These are phyloP conservation scores for Laodelphax striatellus DNA, from an alignment of 1,140 invertebrate species.

Conservation along the genomic window DNA sequence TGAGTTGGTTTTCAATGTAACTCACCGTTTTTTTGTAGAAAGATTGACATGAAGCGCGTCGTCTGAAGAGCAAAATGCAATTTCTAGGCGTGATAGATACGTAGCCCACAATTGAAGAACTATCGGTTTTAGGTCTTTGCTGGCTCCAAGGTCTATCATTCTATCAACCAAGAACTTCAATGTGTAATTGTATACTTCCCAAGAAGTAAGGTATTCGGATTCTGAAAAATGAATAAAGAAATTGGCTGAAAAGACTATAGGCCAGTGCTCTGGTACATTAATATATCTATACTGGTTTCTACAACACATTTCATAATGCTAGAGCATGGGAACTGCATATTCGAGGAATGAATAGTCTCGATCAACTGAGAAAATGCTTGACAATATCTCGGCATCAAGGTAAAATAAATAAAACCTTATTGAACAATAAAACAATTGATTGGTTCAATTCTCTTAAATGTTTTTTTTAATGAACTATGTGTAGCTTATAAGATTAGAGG, in stretches of 20 bases:
- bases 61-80: conserved; percentile 36
- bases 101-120: conserved; percentile 48
- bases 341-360: too few relatives aligned
- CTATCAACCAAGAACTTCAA: conserved; percentile 46
- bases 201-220: conserved; percentile 38
- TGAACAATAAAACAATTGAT: too few relatives aligned
- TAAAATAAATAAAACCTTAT: too few relatives aligned
- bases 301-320: conserved; percentile 12
- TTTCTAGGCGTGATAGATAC: conserved; percentile 45
- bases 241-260: too few relatives aligned
- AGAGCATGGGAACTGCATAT: too few relatives aligned
- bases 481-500: too few relatives aligned
- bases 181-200: conserved; percentile 53
- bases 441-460: too few relatives aligned
- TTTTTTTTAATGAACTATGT: too few relatives aligned
- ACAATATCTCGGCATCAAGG: too few relatives aligned
- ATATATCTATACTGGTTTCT: conserved; percentile 17
- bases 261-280: too few relatives aligned
- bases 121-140: conserved; percentile 40
- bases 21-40: background rate
- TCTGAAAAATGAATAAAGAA: too few relatives aligned
- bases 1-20: background rate
- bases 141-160: conserved; percentile 42
- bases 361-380: too few relatives aligned
- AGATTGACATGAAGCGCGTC: background rate